These are phyloP conservation scores for Malacoctenus gilli DNA, from an alignment of 2,797 vertebrate species.

Conservation along the genomic window DNA sequence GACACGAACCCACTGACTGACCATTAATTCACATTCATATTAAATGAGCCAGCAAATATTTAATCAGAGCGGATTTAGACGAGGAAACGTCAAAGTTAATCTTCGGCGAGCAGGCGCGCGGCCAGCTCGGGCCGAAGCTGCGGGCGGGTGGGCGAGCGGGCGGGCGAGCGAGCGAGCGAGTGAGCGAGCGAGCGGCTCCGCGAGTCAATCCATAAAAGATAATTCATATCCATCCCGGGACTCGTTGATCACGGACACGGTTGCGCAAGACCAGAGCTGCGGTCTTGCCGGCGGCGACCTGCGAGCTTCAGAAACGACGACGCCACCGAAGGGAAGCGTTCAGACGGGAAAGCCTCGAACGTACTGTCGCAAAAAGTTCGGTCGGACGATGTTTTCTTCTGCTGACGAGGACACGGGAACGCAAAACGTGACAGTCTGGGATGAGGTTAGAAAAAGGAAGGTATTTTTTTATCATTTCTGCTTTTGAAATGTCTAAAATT, in stretches of 20 bases:
- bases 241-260: conserved; percentile 36
- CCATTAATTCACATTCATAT: conserved; percentile 70
- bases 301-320: neutral
- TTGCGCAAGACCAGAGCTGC: conserved; percentile 15
- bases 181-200: conserved; percentile 47
- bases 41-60: conserved; percentile 75
- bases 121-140: conserved; percentile 51
- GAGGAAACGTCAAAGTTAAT: conserved; percentile 72
- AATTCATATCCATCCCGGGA: conserved; percentile 61
- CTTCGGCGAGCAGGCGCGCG: conserved; percentile 42
- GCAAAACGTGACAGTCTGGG: too few species aligned
- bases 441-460: too few species aligned
- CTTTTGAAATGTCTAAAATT: too few species aligned
- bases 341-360: neutral
- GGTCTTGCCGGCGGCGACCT: conserved; percentile 26
- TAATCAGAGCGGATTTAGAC: conserved; percentile 65
- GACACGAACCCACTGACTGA: conserved; percentile 55
- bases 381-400: too few species aligned
- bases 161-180: conserved; percentile 38
- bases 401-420: too few species aligned
- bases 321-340: neutral
- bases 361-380: neutral
- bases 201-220: conserved; percentile 69
- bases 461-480: too few species aligned
- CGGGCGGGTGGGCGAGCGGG: conserved; percentile 43